These are phyloP conservation scores for Notospermus geniculatus DNA, from an alignment of 1,140 invertebrate species.

Conservation along the genomic window DNA sequence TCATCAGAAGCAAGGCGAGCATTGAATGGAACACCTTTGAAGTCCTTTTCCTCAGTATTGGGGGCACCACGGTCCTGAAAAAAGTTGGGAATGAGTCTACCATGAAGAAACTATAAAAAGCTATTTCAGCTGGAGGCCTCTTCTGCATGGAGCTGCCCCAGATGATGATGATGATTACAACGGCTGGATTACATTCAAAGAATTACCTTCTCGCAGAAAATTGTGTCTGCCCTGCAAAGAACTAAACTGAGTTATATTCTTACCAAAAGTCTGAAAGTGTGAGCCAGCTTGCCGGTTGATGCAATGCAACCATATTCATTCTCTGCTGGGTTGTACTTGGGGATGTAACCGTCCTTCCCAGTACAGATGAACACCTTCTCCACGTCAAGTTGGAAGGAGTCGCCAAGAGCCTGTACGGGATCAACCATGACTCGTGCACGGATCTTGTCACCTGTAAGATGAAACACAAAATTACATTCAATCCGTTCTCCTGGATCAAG, in stretches of 20 bases:
- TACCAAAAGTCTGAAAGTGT: slow-evolving; percentile 54
- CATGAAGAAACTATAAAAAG: background rate
- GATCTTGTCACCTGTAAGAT: slow-evolving; percentile 48
- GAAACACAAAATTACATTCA: background rate
- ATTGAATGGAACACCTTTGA: slow-evolving; percentile 47
- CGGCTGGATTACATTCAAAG: too few relatives aligned
- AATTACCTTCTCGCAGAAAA: too few relatives aligned
- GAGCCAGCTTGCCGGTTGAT: slow-evolving; percentile 45
- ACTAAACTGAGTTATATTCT: slow-evolving; percentile 22
- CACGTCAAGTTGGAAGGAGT: slow-evolving; percentile 43
- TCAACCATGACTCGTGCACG: slow-evolving; percentile 55
- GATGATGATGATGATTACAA: too few relatives aligned
- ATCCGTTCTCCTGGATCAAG: too few relatives aligned
- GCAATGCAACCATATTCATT: slow-evolving; percentile 54
- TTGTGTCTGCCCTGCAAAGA: too few relatives aligned
- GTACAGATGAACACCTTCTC: slow-evolving; percentile 57
- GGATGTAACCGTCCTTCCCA: slow-evolving; percentile 57
- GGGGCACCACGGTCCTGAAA: slow-evolving; percentile 52
- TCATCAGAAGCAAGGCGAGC: slow-evolving; percentile 47
- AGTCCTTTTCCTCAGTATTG: slow-evolving; percentile 35
- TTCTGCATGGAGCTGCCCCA: too few relatives aligned
- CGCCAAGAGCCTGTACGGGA: slow-evolving; percentile 46
- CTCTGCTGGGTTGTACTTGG: slow-evolving; percentile 53
- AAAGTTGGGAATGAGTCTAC: background rate
- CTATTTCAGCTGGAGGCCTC: too few relatives aligned